Base-by-base conservation (phyloP, 2,888 invertebrate species). In the Masnerella sp. region DNA sequence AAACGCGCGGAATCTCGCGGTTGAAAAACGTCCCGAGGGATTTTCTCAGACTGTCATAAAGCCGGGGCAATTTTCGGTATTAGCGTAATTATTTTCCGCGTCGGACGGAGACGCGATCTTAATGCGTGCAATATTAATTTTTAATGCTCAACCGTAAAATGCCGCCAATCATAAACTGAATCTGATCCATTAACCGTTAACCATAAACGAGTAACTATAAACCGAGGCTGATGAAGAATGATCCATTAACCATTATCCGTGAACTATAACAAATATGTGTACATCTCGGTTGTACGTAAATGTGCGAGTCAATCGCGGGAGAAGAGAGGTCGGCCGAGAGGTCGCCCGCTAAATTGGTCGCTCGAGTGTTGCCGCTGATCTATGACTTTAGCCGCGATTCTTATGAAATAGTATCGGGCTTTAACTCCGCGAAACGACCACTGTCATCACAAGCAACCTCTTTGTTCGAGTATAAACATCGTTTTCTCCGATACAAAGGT, bases 311-410 rank as follows among this genome's bases (percentile, higher is more conserved):
- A 70, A 69, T 56, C 61, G 51, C 42, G 81, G 82, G 62, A 65
- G 65, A 67, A 42, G 65, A 77, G 82, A 84, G 84, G 83, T 84
- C 83, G 83, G 62, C 80, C 74, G 75, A 81, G 84, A 84, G 84
- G 84, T 84, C 82, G 81, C 79, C 78, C 80, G 78, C 82, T 84
- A 84, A 84, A 84, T 84, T 84, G 84, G 84, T 83, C 84, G 82
- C 79, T 77, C 58, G 73, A 78, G 73, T 67, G 56, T 67, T 67
- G 56, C 56, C 54, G 51, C 22, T 84, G 83, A 84, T 84, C 82
- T 83, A 84, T 82, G 82, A 81, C 82, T 81, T 81, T 80, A 81
- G 80, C 81, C 80, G 83, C 81, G 81, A 83, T 84, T 81, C 82
- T 84, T 83, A 82, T 82, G 84, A 80, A 84, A 84, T 83, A 83